Base-by-base conservation (phyloP, 1,140 invertebrate genomes). In the Bombus superbus region DNA sequence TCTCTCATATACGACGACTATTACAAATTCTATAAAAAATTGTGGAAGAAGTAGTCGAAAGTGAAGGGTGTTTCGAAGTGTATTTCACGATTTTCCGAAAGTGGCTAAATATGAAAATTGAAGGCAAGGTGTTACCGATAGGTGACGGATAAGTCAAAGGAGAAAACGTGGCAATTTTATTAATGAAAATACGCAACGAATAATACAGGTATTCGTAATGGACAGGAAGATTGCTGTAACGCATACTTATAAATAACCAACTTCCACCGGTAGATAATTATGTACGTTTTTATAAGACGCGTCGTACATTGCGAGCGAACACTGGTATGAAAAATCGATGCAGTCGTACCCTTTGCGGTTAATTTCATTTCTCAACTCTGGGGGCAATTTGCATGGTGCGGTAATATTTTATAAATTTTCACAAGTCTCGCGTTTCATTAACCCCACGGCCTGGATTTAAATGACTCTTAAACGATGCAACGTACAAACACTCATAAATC, bases 371-470 rank as follows among this genome's bases (percentile, higher is more conserved):
- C 72, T 66, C 71, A 75, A 44, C 81, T 74, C 3, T 10, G 18
- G 32, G 47, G 15, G 40, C 32, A 75, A 75, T 75, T 82, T 75
- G 38, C 81, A 75, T 47, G 53, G 40, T 5, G 38, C 40, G 15
- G 22, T 32, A 35, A 35, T 77, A 57, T 77, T 77, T 77, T 77
- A 83, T 77, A 69, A 40, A 83, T 83, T 83, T 69, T 77, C 57
- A 74, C 35, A 74, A 82, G 71, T 35, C 40, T n/a, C 32, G 57
- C 53, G 40, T 75, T 75, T 64, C 71, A 44, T 74, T 82, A 69
- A 57, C 68, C 47, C 68, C 32, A 18, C 38, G 47, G 53, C 40
- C 42, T 4, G 40, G 38, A 82, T 44, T 74, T 57, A 59, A 81
- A 38, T 69, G 64, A 73, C 47, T 72, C 40, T 74, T 74, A 64